These are phyloP conservation scores for Zonitis immaculata DNA, from an alignment of 2,888 invertebrate species.

Conservation along the genomic window DNA sequence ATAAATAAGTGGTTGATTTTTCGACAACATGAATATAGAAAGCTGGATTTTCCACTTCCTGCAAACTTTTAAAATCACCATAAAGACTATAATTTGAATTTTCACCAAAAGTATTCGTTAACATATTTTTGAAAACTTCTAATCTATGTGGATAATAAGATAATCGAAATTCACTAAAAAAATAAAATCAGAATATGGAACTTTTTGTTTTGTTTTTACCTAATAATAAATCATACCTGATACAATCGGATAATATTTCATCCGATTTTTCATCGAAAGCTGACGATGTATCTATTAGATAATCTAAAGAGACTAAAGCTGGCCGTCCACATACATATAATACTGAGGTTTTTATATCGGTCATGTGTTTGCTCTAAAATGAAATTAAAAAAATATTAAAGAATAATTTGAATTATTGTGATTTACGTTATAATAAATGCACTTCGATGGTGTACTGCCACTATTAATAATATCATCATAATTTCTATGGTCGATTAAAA, in stretches of 20 bases:
- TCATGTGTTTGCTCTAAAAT: conserved; percentile 56
- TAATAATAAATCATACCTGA: conserved; percentile 29
- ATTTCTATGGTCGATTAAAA: conserved; percentile 85
- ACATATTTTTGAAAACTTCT: conserved; percentile 64
- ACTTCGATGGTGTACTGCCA: conserved; percentile 74
- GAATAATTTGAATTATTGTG: conserved; percentile 43
- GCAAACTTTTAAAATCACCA: conserved; percentile 74
- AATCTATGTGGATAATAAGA: conserved; percentile 85
- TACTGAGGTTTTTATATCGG: conserved; percentile 81
- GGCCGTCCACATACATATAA: conserved; percentile 73
- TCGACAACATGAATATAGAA: conserved; percentile 83
- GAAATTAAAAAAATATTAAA: conserved; percentile 3
- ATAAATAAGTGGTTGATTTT: conserved; percentile 48
- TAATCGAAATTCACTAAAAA: conserved; percentile 71
- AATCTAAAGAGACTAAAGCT: conserved; percentile 75
- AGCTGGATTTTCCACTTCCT: conserved; percentile 62
- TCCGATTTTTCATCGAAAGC: conserved; percentile 19
- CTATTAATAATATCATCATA: conserved; percentile 76
- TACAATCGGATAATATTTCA: conserved; percentile 28
- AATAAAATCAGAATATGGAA: no score
- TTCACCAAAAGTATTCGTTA: conserved; percentile 65
- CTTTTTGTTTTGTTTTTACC: no score
- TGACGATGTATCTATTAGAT: conserved; percentile 62
- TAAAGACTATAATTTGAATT: conserved; percentile 65
- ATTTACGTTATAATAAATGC: conserved; percentile 86